phyloP scores from a whole-genome alignment of 2,113 vertebrate species.

The Cavia aperea region DNA sequence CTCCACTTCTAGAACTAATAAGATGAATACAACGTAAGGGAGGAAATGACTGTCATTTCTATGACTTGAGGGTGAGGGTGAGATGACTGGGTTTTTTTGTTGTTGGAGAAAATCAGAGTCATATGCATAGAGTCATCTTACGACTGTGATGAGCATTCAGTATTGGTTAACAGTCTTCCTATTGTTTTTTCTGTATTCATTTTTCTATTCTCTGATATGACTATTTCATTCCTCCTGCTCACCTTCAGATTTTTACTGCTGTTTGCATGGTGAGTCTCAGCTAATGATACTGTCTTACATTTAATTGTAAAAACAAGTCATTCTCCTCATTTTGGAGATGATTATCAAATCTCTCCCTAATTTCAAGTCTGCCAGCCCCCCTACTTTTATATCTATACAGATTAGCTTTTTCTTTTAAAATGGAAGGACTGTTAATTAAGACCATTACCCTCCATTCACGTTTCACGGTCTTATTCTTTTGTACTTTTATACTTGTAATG shows the following conservation, averaged over 20 bases:
- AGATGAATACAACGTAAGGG: not conserved
- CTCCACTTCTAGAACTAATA: not conserved
- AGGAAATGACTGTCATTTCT: slow-evolving; percentile 6
- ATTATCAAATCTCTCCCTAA: not conserved
- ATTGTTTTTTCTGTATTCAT: not conserved
- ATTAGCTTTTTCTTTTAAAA: not conserved
- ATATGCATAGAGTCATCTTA: not conserved
- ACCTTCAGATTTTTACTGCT: not conserved
- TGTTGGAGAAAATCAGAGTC: not conserved
- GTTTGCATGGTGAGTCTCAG: not conserved
- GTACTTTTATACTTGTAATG: not conserved
- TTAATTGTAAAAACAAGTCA: not conserved
- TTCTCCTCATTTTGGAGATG: slow-evolving; percentile 7
- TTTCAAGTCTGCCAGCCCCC: not conserved
- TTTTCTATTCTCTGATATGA: not conserved
- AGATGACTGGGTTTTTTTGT: not conserved
- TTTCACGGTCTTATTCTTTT: not conserved
- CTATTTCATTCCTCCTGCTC: not conserved
- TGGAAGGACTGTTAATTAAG: not conserved
- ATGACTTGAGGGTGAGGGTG: not conserved
- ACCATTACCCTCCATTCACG: not conserved
- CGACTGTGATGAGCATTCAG: not conserved
- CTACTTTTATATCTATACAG: not conserved
- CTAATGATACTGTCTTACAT: not conserved
- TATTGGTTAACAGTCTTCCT: not conserved